Evolutionary conservation across 2,888 invertebrate genomes (phyloP).

Genomic region (Gandaritis pyraliata): DNA sequence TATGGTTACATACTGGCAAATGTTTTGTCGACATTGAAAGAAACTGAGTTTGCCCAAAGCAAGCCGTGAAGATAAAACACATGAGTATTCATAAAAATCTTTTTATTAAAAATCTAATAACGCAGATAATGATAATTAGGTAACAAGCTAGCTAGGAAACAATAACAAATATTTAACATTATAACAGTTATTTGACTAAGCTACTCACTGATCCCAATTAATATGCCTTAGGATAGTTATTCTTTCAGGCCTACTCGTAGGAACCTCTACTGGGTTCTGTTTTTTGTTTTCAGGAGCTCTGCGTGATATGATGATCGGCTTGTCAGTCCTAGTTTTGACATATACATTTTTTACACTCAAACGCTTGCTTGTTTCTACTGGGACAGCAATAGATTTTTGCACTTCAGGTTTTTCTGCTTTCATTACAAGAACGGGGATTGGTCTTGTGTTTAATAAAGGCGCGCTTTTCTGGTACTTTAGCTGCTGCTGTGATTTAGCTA

Average conservation of each 20-base stretch:
- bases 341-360: constrained; percentile 53
- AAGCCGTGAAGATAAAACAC: background rate
- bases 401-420: constrained; percentile 51
- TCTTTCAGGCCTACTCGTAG: constrained; percentile 51
- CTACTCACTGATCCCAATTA: constrained; percentile 58
- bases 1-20: too few species aligned
- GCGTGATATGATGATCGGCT: constrained; percentile 52
- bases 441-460: too few species aligned
- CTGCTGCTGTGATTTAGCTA: constrained; percentile 3
- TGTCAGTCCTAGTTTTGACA: constrained; percentile 48
- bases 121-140: constrained; percentile 30
- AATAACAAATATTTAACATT: constrained; percentile 38
- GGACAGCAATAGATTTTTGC: constrained; percentile 46
- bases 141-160: constrained; percentile 26
- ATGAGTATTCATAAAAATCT: background rate
- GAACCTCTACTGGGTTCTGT: constrained; percentile 48
- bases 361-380: constrained; percentile 48
- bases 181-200: constrained; percentile 38
- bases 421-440: constrained; percentile 47
- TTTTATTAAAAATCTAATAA: constrained; percentile 33
- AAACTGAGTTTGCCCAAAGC: too few species aligned
- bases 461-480: constrained; percentile 32
- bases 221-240: constrained; percentile 57
- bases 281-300: constrained; percentile 49
- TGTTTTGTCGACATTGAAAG: too few species aligned